These are phyloP conservation scores for Poeciliopsis retropinna DNA, from an alignment of 2,113 vertebrate genomes.

Conservation along the genomic window DNA sequence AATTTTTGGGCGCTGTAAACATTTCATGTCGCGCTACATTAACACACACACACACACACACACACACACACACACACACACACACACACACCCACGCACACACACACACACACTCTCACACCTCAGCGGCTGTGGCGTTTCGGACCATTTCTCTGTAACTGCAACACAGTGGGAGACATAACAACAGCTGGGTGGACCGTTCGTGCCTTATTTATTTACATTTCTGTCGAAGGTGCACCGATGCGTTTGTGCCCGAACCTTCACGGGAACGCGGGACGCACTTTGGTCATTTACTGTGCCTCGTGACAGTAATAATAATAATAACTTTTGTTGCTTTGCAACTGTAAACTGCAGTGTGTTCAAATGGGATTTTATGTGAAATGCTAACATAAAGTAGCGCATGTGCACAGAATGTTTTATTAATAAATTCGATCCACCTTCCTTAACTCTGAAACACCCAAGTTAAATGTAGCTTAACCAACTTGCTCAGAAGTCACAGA, in stretches of 20 bases:
- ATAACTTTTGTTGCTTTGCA: no score
- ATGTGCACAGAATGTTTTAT: neutral
- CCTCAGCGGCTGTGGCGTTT: constrained; percentile 55
- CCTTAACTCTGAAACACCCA: no score
- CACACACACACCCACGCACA: no score
- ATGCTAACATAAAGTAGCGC: neutral
- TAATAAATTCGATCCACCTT: neutral
- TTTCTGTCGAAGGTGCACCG: constrained; percentile 50
- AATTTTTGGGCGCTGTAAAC: constrained; percentile 63
- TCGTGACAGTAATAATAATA: neutral
- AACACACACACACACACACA: neutral
- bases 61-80: no score
- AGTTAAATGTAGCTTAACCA: no score
- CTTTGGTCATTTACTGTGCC: neutral
- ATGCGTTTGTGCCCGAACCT: constrained; percentile 39
- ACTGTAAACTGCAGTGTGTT: no score
- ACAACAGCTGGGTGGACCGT: constrained; percentile 53
- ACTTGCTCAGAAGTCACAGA: neutral
- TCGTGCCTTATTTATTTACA: constrained; percentile 59
- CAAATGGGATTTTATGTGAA: neutral
- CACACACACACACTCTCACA: constrained; percentile 34
- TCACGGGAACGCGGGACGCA: constrained; percentile 17
- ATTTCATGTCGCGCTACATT: constrained; percentile 20
- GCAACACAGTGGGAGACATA: constrained; percentile 72
- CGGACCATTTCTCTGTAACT: constrained; percentile 64